Base-by-base conservation (phyloP, 2,113 vertebrate genomes). In the Gymnobelideus leadbeateri region DNA sequence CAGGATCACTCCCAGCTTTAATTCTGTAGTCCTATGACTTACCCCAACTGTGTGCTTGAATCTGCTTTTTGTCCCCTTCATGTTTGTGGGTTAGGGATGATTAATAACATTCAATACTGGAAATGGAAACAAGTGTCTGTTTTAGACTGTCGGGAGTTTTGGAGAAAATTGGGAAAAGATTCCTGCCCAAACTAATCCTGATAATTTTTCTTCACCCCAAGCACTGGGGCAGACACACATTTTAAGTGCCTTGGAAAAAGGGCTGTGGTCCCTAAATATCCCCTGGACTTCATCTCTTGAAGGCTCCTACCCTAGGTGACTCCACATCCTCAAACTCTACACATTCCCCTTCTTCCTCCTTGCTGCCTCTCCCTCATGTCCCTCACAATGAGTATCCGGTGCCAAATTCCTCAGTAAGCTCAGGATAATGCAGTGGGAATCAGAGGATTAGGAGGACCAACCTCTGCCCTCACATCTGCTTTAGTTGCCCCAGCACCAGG, bases 381-480 rank as follows among this genome's bases (percentile, higher is more conserved):
- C 90, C 61, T 37, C 28, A 57, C 55, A 77, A 52, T 52, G 37
- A 52, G 19, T 47, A 46, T 84, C 91, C 19, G 89, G 12, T 93
- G 96, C 93, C 93, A 96, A 93, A 94, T 84, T 84, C 68, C 92
- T 77, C 89, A 49, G 68, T 90, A 46, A 90, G 91, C 46, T 53
- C 92, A 21, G 50, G 89, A 89, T 84, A 91, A 68, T 55, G 28
- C 37, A 37, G 93, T 89, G 92, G 51, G 96, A 90, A 91, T 28
- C 89, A 23, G 23, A 46, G 91, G 91, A 91, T 91, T 91, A 93
- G 92, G 52, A 52, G 94, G 51, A 31, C 57, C 92, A 50, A n/a
- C 57, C 92, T 61, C 91, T 92, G 52, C 93, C 47, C 51, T 26
- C 77, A 94, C 96, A 97, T 94, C 94, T 96, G 96, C 25, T 14